Conservation (phyloP, 2,797 vertebrate species). For the Centropyge bicolor region DNA sequence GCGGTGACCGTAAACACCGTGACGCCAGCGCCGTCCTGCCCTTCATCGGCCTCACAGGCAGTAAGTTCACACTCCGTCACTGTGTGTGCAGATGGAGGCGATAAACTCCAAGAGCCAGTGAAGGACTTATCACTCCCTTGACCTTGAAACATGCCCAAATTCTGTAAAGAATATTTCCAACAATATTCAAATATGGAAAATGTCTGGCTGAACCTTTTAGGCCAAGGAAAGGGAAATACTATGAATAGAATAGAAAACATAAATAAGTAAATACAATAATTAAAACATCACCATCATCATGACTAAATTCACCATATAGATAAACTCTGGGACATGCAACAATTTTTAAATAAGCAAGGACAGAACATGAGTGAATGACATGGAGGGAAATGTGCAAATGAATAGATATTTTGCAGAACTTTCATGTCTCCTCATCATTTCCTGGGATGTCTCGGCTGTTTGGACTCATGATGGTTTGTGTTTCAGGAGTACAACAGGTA, state of each 20-base stretch:
- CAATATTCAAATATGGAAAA: background rate
- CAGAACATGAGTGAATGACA: too few relatives aligned
- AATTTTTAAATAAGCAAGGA: too few relatives aligned
- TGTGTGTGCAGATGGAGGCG: background rate
- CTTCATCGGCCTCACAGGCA: constrained; percentile 91
- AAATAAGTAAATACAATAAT: background rate
- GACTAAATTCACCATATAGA: too few relatives aligned
- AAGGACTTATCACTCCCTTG: too few relatives aligned
- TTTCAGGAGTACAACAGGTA: too few relatives aligned
- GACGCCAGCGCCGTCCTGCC: constrained; percentile 84
- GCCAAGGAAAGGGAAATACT: background rate
- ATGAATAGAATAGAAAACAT: background rate
- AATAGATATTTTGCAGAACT: too few relatives aligned
- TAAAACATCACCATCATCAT: background rate
- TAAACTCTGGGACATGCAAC: too few relatives aligned
- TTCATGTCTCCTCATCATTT: too few relatives aligned
- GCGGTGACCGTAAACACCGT: constrained; percentile 81
- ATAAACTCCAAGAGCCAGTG: background rate
- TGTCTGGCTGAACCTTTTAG: background rate
- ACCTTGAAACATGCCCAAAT: background rate
- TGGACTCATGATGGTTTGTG: too few relatives aligned
- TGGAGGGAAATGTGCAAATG: too few relatives aligned
- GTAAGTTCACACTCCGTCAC: constrained; percentile 78
- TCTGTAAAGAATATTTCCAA: background rate
- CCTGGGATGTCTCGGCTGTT: too few relatives aligned